Base-by-base conservation (phyloP, 2,113 vertebrate species). In the Etheostoma cragini region DNA sequence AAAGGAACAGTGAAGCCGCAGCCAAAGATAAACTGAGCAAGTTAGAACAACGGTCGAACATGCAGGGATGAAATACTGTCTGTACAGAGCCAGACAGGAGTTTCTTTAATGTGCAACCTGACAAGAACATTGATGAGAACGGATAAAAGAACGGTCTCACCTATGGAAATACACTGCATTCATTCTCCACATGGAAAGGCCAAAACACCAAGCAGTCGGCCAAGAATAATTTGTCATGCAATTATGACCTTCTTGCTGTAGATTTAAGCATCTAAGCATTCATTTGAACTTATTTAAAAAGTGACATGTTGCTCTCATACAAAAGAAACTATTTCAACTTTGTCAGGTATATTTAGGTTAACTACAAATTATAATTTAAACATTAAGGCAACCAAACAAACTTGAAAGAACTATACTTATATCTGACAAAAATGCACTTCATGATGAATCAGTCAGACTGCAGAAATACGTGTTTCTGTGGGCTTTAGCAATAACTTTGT, bases 31-130 rank as follows among this genome's bases (percentile, higher is more conserved):
- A 22, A 52, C 8, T 1, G 22, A 73, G 61, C 72, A 77, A 30
- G 80, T 82, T 79, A 61, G 56, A 82, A 82, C 82, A 81, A 53
- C 46, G 45, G 42, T 64, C 54, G 68, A 63, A 88, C 71, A 57
- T 63, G 71, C 42, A 71, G 53, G 50, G 56, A 75, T 83, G 73
- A 88, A 78, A 68, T 72, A 54, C 74, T 19, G 60, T 78, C 80
- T 83, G 72, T 30, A 64, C 57, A 62, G 72, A 73, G 76, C n/a
- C 61, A 49, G 82, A 76, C 75, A 68, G 56, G 82, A 79, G 24
- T 57, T 68, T 22, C 26, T 75, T 84, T 35, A 56, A 73, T 64
- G 68, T 77, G 50, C 22, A 62, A 30, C 35, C 63, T 52, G 66
- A 65, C 4, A 13, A 42, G 56, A 78, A 19, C n/a, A 52, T 4